Evolutionary conservation across 2,797 vertebrate species (phyloP), one percentile per base, ranked within the genome.

Genomic region (Halcyon smyrnensis): DNA sequence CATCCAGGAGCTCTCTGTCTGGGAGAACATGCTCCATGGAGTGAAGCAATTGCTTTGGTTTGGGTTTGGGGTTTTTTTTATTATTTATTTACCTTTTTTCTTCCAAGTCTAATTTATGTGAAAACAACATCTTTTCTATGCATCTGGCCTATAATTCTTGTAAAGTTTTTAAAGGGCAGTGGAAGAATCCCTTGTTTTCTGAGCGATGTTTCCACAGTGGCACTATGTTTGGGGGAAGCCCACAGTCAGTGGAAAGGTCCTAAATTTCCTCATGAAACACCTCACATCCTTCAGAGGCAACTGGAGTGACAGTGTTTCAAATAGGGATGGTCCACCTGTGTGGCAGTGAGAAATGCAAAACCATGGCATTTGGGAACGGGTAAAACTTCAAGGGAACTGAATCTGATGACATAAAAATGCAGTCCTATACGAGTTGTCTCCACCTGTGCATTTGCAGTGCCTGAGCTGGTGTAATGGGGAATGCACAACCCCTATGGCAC

Each of bases 131-230:
- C 9, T 89, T 87, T 70, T 79, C 64, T 75, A 83, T 36, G 63
- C 84, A 80, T 64, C 43, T 37, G 36, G n/a, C 39, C 51, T 7
- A 3, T 80, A 53, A 48, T 68, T 77, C 32, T 30, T 63, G 15
- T 27, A 39, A 92, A 73, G 50, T 9, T 92, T 89, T 83, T 64
- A 32, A 85, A 80, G 45, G 41, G 30, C 25, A 21, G 14, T 34
- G 20, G 9, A 57, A 25, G 46, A 79, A 16, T 14, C 11, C 75
- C 8, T 19, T 50, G 28, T 82, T 70, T 15, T 11, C 21, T 65
- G n/a, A 39, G 0, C 5, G 15, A 51, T 69, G 45, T 36, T 54
- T 30, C 27, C 0, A 0, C 81, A 39, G 51, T 63, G 17, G 15
- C 37, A 59, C 12, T 6, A 3, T 0, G 2, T 27, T 9, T 64